phyloP scores from a whole-genome alignment of 1,140 invertebrate genomes.

The Coelopa frigida region DNA sequence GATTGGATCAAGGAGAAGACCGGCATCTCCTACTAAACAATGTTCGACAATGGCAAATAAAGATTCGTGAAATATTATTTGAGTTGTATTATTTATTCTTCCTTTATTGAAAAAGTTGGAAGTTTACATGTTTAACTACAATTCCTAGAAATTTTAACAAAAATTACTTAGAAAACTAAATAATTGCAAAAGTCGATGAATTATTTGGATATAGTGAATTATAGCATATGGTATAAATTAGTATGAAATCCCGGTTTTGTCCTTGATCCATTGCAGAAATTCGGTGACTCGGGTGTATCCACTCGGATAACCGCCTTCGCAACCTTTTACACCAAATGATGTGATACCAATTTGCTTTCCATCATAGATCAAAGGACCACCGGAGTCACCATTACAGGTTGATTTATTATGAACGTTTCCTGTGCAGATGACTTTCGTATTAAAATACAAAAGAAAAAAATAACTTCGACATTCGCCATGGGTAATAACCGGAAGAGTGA shows the following conservation, averaged over 20 bases:
- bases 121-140: not conserved
- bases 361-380: constrained; percentile 13
- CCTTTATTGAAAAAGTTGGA: not conserved
- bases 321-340: constrained; percentile 8
- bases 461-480: too few species aligned
- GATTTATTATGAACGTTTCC: too few species aligned
- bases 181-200: not conserved
- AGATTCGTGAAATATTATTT: constrained; percentile 42
- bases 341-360: constrained; percentile 9
- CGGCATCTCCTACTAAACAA: constrained; percentile 21
- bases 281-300: constrained; percentile 9
- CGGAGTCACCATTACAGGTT: constrained; percentile 12
- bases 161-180: not conserved
- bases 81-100: constrained; percentile 6
- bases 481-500: too few species aligned
- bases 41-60: too few species aligned
- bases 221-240: not conserved
- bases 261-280: constrained; percentile 11
- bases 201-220: not conserved
- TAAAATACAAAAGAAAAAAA: too few species aligned
- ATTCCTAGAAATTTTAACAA: not conserved
- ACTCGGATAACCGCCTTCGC: constrained; percentile 1
- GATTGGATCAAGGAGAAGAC: constrained; percentile 46
- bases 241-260: constrained; percentile 8
- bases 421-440: too few species aligned